phyloP scores from a whole-genome alignment of 2,113 vertebrate species.

The Tautogolabrus adspersus region DNA sequence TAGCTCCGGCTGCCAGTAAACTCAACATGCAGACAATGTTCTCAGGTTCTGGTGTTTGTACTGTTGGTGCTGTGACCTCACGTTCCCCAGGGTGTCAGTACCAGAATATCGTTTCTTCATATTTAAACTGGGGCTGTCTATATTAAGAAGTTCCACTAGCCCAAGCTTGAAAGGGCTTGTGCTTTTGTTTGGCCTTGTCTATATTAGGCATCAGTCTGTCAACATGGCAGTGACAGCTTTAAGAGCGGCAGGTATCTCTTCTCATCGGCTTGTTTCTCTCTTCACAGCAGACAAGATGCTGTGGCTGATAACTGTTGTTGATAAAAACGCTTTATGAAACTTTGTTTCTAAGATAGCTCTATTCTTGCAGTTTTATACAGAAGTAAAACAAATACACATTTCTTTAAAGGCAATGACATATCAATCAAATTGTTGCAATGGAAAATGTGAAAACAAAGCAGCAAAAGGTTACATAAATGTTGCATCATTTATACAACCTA shows the following conservation, averaged over 20 bases:
- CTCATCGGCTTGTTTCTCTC: constrained; percentile 32
- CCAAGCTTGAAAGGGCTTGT: constrained; percentile 47
- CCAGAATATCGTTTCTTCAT: constrained; percentile 55
- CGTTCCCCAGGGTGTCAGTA: constrained; percentile 54
- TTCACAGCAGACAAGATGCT: constrained; percentile 23
- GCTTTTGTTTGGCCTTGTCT: constrained; percentile 70
- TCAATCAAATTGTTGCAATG: too few relatives aligned
- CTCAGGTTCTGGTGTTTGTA: constrained; percentile 56
- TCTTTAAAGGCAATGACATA: too few relatives aligned
- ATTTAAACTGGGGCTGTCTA: constrained; percentile 52
- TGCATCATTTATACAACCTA: not conserved
- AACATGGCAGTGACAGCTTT: constrained; percentile 43
- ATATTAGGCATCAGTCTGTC: constrained; percentile 62
- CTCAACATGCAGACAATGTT: constrained; percentile 53
- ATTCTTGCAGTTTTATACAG: not conserved
- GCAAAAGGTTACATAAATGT: not conserved
- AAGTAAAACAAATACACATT: too few relatives aligned
- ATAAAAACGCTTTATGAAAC: constrained; percentile 1
- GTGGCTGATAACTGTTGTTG: not conserved
- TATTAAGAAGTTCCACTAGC: constrained; percentile 59
- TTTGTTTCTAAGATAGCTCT: not conserved
- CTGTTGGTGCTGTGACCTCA: constrained; percentile 54
- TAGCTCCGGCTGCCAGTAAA: constrained; percentile 55
- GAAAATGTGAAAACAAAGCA: too few relatives aligned
- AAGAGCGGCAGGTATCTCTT: constrained; percentile 38